A percentile compares a stretch with the other conserved stretches of the same genome.
Evolutionary conservation across 2,888 invertebrate species (phyloP).

Genomic region (Mayetiola destructor): DNA sequence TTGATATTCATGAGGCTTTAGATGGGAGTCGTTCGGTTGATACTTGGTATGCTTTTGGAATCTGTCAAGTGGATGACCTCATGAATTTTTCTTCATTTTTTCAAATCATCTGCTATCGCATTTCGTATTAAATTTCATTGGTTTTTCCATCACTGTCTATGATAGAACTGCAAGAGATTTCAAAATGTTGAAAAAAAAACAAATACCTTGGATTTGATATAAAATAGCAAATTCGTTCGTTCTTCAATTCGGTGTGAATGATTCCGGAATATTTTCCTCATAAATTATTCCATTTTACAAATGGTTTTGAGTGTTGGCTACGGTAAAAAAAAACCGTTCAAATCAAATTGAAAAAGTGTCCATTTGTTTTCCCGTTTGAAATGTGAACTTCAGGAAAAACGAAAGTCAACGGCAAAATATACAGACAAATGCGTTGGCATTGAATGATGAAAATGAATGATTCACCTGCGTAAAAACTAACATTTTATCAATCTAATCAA

Average conservation of each 20-base stretch:
- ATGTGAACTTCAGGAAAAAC: constrained; percentile 7
- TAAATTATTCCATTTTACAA: constrained; percentile 10
- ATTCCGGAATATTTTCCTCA: constrained; percentile 7
- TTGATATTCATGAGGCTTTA: not conserved
- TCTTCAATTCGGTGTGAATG: too few species aligned
- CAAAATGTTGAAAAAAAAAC: too few species aligned
- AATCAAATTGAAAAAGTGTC: too few species aligned
- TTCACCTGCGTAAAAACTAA: constrained; percentile 11
- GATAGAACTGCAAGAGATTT: too few species aligned
- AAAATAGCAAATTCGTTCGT: too few species aligned
- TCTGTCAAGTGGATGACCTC: not conserved
- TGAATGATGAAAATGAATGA: not conserved
- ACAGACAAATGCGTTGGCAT: constrained; percentile 1
- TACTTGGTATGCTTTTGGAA: too few species aligned
- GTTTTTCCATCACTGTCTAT: too few species aligned
- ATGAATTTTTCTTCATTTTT: constrained; percentile 11
- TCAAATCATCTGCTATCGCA: too few species aligned
- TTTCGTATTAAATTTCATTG: too few species aligned
- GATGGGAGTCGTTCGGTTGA: not conserved
- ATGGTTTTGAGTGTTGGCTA: not conserved
- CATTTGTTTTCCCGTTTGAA: too few species aligned
- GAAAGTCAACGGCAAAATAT: not conserved
- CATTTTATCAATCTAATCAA: constrained; percentile 6
- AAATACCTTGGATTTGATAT: too few species aligned
- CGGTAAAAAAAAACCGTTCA: not conserved